These are phyloP conservation scores for Macquaria ambigua DNA, from an alignment of 2,113 vertebrate species.

Conservation along the genomic window DNA sequence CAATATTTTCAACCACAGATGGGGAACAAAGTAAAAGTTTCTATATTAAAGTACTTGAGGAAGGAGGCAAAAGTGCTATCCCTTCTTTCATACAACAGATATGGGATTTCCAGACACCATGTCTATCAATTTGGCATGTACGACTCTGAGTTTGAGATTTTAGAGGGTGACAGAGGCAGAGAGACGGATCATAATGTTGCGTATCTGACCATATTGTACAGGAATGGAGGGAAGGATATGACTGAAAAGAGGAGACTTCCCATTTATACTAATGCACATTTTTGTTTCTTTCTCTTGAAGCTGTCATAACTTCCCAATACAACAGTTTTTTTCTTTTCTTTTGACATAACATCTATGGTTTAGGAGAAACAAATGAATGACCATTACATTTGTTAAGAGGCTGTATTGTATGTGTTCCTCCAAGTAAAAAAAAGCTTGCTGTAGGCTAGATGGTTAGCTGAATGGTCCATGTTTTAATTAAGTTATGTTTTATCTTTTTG, in stretches of 20 bases:
- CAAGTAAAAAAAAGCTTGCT: background rate
- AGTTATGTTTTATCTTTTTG: background rate
- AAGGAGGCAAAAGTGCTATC: too few species aligned
- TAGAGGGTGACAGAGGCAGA: background rate
- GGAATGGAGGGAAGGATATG: background rate
- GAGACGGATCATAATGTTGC: background rate
- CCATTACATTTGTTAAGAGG: background rate
- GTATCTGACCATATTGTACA: background rate
- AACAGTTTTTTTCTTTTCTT: background rate
- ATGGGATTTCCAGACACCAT: too few species aligned
- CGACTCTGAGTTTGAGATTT: conserved; percentile 5
- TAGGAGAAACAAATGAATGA: background rate
- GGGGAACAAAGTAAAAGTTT: conserved; percentile 19
- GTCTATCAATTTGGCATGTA: background rate
- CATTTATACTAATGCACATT: background rate
- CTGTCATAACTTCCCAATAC: background rate
- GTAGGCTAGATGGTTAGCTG: background rate
- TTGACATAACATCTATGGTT: background rate
- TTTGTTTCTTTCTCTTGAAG: background rate
- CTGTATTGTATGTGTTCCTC: too few species aligned
- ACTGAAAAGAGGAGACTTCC: background rate
- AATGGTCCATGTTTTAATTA: background rate
- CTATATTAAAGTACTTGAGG: background rate
- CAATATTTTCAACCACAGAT: conserved; percentile 14
- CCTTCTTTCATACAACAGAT: too few species aligned